phyloP scores from a whole-genome alignment of 2,797 vertebrate species.

The Tadarida brasiliensis region DNA sequence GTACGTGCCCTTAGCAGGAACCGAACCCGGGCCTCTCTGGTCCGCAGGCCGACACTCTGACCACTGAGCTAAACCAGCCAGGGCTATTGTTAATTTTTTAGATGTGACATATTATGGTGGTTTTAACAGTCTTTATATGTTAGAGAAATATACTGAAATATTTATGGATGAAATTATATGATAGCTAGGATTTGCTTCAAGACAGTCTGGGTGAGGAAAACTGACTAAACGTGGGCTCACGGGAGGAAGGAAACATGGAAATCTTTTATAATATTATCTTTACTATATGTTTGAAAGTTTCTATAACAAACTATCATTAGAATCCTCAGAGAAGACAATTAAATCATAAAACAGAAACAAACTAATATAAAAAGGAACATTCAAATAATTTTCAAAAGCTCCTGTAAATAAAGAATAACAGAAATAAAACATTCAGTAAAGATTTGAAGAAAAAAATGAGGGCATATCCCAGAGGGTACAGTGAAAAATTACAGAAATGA shows the following conservation, averaged over 20 bases:
- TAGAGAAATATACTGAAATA: conserved; percentile 16
- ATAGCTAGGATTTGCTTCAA: background rate
- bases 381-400: conserved; percentile 18
- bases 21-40: no score
- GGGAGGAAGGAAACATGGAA: background rate
- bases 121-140: conserved; percentile 28
- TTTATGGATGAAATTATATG: background rate
- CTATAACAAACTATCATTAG: background rate
- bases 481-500: background rate
- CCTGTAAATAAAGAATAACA: background rate
- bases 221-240: background rate
- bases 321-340: background rate
- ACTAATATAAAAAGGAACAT: background rate
- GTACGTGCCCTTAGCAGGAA: no score
- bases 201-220: background rate
- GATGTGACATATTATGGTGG: background rate
- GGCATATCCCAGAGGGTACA: background rate
- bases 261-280: background rate
- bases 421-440: conserved; percentile 26
- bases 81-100: no score
- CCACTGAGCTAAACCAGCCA: no score
- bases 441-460: background rate
- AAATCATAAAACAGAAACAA: conserved; percentile 11
- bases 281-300: conserved; percentile 10
- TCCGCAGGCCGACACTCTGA: no score